Evolutionary conservation across 2,888 invertebrate genomes (phyloP).

Genomic region (Lottia gigantea): DNA sequence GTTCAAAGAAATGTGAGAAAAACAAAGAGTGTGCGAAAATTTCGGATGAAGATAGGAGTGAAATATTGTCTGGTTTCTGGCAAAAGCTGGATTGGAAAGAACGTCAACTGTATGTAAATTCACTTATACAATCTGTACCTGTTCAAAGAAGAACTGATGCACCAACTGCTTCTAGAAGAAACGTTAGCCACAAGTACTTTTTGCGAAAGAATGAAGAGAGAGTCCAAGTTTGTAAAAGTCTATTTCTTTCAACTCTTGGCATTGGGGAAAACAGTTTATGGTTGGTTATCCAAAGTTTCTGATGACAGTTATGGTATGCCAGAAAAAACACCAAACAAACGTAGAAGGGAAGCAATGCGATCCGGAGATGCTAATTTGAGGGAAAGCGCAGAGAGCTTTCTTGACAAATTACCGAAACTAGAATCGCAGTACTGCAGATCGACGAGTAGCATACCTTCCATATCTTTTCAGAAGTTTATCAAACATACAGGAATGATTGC

Average conservation of each 20-base stretch:
- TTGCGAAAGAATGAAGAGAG: conserved; percentile 22
- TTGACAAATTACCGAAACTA: conserved; percentile 18
- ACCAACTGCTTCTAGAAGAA: conserved; percentile 16
- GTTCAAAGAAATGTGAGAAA: background rate
- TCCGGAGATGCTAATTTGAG: background rate
- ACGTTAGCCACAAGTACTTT: conserved; percentile 14
- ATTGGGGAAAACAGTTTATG: conserved; percentile 32
- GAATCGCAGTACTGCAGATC: conserved; percentile 23
- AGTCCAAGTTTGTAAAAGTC: conserved; percentile 31
- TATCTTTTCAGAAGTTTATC: conserved; percentile 13
- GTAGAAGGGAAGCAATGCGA: background rate
- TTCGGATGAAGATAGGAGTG: background rate
- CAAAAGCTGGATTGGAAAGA: background rate
- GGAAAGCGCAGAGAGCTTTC: conserved; percentile 10
- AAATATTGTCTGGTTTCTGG: background rate
- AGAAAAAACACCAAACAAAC: background rate
- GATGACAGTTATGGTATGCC: conserved; percentile 9
- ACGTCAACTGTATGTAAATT: background rate
- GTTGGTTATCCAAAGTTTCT: conserved; percentile 23
- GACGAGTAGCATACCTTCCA: conserved; percentile 18
- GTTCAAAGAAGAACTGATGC: too few species aligned
- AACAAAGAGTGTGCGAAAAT: background rate
- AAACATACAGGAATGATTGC: background rate
- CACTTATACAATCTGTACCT: background rate
- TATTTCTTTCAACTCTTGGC: conserved; percentile 36